Evolutionary conservation across 1,140 invertebrate species (phyloP).

Genomic region (Cydia amplana): DNA sequence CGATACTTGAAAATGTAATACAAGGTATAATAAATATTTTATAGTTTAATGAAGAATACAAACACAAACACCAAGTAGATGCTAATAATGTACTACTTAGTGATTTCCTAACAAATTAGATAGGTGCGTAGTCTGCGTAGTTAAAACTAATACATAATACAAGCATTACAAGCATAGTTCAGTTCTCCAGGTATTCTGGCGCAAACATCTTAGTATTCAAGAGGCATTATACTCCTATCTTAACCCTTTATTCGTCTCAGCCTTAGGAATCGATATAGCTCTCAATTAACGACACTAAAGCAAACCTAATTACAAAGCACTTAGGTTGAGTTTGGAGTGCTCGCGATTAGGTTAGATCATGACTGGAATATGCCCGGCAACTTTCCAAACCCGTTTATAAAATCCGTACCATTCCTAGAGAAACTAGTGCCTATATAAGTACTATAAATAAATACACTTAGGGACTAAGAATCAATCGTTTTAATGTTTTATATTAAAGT

Average conservation of each 20-base stretch:
- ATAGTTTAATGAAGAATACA: too few species aligned
- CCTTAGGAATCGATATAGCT: slow-evolving; percentile 15
- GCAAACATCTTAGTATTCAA: slow-evolving; percentile 12
- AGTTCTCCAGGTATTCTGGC: not conserved
- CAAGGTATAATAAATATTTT: too few species aligned
- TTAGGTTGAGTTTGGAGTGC: slow-evolving; percentile 5
- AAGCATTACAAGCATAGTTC: not conserved
- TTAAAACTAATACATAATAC: not conserved
- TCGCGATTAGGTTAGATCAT: slow-evolving; percentile 7
- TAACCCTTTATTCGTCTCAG: slow-evolving; percentile 20
- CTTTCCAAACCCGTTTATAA: slow-evolving; percentile 54
- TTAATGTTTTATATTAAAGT: not conserved
- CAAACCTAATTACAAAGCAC: slow-evolving; percentile 4
- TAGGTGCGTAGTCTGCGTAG: not conserved
- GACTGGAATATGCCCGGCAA: slow-evolving; percentile 35
- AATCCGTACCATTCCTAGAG: slow-evolving; percentile 48
- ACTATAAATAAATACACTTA: not conserved
- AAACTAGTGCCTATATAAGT: slow-evolving; percentile 33
- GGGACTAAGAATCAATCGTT: not conserved
- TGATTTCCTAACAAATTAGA: not conserved
- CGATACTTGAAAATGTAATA: too few species aligned
- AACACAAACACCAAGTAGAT: too few species aligned
- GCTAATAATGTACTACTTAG: not conserved
- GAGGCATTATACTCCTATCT: slow-evolving; percentile 20
- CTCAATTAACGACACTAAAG: slow-evolving; percentile 15